phyloP scores from a whole-genome alignment of 2,797 vertebrate genomes.

The Phrynocephalus vlangalii region DNA sequence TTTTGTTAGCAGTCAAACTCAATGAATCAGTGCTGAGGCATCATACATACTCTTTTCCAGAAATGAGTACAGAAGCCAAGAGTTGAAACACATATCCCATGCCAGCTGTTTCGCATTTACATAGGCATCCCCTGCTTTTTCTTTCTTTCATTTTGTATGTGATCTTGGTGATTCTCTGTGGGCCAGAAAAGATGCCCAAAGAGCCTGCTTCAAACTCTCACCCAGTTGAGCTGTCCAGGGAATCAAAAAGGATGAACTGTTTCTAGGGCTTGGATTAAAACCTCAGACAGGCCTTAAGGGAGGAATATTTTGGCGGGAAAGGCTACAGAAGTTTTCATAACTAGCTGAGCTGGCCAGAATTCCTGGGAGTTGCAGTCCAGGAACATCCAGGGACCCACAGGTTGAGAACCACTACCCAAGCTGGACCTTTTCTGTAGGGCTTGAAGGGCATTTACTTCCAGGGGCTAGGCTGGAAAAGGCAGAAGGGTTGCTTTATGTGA shows the following conservation, averaged over 20 bases:
- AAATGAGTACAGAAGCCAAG: neutral
- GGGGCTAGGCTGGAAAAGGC: too few relatives aligned
- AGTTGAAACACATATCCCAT: neutral
- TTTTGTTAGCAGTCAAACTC: neutral
- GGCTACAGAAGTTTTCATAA: neutral
- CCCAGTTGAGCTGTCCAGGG: neutral
- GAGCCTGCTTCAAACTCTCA: neutral
- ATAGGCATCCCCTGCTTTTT: neutral
- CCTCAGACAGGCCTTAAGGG: neutral
- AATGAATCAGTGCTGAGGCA: neutral
- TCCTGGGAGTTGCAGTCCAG: too few relatives aligned
- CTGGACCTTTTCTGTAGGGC: too few relatives aligned
- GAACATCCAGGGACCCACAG: too few relatives aligned
- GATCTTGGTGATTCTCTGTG: neutral
- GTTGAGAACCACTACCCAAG: too few relatives aligned
- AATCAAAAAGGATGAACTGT: neutral
- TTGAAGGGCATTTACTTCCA: too few relatives aligned
- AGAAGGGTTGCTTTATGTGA: too few relatives aligned
- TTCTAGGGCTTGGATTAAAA: neutral
- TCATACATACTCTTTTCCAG: neutral
- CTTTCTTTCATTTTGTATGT: neutral
- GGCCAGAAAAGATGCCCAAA: neutral
- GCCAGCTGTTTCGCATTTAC: neutral
- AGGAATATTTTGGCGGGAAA: neutral
- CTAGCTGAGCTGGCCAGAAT: too few relatives aligned